Conservation (phyloP, 2,113 vertebrate species). For the Egretta garzetta region DNA sequence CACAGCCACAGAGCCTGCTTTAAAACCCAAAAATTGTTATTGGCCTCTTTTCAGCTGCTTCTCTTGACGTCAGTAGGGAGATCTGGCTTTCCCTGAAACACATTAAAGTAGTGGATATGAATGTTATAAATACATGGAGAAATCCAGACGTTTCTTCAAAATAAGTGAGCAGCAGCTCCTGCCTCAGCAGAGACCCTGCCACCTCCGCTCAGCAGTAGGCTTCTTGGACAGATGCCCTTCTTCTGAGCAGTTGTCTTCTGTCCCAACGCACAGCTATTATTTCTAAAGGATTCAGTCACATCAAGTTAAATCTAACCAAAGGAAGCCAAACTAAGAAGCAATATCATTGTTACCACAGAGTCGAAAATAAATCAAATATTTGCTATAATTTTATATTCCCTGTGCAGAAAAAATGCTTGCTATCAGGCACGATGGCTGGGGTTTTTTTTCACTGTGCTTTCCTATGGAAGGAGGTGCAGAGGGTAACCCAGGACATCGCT, state of each 20-base stretch:
- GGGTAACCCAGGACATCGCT: not conserved
- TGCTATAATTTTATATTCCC: not conserved
- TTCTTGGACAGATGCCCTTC: not conserved
- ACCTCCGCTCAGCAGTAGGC: not conserved
- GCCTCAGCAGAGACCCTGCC: not conserved
- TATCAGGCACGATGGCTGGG: not conserved
- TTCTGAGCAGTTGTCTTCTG: not conserved
- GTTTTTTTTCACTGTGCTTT: not conserved
- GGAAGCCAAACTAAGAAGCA: not conserved
- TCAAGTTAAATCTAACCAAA: not conserved
- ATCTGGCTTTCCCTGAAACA: not conserved
- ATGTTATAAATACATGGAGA: not conserved
- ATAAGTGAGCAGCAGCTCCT: not conserved
- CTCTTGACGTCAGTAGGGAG: not conserved
- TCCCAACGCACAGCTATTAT: not conserved
- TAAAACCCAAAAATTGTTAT: not conserved
- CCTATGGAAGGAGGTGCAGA: not conserved
- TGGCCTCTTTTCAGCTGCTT: conserved; percentile 6
- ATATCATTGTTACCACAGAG: not conserved
- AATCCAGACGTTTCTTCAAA: not conserved
- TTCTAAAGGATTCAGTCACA: not conserved
- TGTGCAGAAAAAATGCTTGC: not conserved
- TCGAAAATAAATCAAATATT: not conserved
- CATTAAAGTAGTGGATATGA: not conserved
- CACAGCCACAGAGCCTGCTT: not conserved